Conservation (phyloP, 2,888 invertebrate species). For the Ophonus ardosiacus region DNA sequence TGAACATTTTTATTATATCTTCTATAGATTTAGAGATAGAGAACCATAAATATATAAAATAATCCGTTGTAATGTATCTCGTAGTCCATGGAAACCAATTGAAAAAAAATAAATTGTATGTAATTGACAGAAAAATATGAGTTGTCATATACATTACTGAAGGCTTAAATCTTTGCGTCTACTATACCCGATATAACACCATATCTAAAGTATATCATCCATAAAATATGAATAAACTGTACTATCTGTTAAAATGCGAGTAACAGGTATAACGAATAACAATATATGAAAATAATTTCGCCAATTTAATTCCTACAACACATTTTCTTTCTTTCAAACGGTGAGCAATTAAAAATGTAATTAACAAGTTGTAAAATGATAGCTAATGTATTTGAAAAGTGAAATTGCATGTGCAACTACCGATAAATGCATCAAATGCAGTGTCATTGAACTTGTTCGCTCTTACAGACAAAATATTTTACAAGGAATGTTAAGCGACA, state of each 20-base stretch:
- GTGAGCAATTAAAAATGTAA: not conserved
- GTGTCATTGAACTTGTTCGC: not conserved
- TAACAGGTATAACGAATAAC: not conserved
- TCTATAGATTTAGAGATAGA: too few species aligned
- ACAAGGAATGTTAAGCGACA: not conserved
- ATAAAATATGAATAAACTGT: not conserved
- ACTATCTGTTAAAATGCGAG: not conserved
- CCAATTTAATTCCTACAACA: not conserved
- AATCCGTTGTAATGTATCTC: too few species aligned
- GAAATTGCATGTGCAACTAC: not conserved
- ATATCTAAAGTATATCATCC: too few species aligned
- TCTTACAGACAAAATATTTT: not conserved
- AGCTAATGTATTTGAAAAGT: not conserved
- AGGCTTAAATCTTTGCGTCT: too few species aligned
- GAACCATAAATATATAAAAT: too few species aligned
- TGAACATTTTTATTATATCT: too few species aligned
- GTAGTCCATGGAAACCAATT: too few species aligned
- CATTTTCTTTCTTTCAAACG: not conserved
- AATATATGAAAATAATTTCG: not conserved
- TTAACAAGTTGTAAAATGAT: not conserved
- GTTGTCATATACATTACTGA: too few species aligned
- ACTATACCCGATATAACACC: too few species aligned
- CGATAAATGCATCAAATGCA: not conserved
- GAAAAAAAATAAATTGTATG: too few species aligned
- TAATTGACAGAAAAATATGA: too few species aligned